Evolutionary conservation across 2,888 invertebrate genomes (phyloP).

Genomic region (Byasa hedistus): DNA sequence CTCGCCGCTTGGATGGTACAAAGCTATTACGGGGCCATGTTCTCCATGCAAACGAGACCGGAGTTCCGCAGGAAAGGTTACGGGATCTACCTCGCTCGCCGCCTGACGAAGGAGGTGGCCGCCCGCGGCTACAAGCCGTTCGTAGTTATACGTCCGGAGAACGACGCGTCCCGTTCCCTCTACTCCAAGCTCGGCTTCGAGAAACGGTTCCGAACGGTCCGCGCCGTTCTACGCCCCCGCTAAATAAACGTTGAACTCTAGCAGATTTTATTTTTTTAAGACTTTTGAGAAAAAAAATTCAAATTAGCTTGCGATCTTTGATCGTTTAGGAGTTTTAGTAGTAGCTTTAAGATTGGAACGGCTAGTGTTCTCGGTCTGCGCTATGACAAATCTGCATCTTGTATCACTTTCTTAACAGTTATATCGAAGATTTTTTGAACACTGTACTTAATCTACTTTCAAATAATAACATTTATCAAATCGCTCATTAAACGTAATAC

Average conservation of each 20-base stretch:
- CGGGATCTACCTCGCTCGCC: constrained; percentile 86
- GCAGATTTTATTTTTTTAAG: constrained; percentile 81
- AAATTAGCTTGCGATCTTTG: constrained; percentile 78
- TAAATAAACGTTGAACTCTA: constrained; percentile 68
- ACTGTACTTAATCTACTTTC: constrained; percentile 2
- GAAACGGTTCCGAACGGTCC: constrained; percentile 88
- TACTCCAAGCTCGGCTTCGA: constrained; percentile 91
- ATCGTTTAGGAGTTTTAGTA: constrained; percentile 74
- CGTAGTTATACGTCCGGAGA: constrained; percentile 91
- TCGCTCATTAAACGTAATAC: neutral
- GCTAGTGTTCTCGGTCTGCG: constrained; percentile 69
- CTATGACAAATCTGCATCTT: constrained; percentile 30
- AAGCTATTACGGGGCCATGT: constrained; percentile 94
- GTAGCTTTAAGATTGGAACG: constrained; percentile 75
- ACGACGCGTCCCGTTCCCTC: constrained; percentile 90
- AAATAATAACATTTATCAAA: constrained; percentile 3
- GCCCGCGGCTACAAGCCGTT: constrained; percentile 90
- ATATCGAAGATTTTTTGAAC: constrained; percentile 6
- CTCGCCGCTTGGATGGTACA: constrained; percentile 95
- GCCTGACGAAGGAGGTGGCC: constrained; percentile 83
- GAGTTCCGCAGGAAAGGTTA: constrained; percentile 87
- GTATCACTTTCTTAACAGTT: constrained; percentile 4
- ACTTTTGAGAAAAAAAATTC: constrained; percentile 74
- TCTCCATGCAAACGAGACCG: constrained; percentile 93
- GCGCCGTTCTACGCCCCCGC: constrained; percentile 85